These are phyloP conservation scores for Sylvia atricapilla DNA, from an alignment of 2,113 vertebrate species.

Conservation along the genomic window DNA sequence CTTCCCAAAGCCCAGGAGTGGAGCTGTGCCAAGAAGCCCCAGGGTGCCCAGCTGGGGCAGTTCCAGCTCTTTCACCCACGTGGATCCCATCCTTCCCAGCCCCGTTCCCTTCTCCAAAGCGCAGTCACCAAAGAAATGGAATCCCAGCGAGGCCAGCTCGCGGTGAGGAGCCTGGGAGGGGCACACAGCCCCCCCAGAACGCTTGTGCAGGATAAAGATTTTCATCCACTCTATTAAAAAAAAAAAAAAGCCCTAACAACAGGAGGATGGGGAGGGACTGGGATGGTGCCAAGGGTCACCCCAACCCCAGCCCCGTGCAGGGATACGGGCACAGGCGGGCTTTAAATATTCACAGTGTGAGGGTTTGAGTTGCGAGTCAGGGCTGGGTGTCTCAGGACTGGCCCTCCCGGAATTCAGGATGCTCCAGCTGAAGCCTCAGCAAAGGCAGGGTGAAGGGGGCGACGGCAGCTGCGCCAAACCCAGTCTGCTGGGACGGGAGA, in stretches of 20 bases:
- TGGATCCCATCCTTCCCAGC: background rate
- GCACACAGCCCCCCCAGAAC: background rate
- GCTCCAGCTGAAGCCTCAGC: background rate
- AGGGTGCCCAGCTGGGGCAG: background rate
- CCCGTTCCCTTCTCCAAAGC: conserved; percentile 5
- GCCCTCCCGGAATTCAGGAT: background rate
- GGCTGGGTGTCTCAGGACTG: background rate
- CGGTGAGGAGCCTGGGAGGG: background rate
- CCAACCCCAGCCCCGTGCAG: background rate
- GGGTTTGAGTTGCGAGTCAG: conserved; percentile 30
- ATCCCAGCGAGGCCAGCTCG: conserved; percentile 38
- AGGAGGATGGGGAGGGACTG: background rate
- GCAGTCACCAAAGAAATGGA: background rate
- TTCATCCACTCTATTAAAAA: background rate
- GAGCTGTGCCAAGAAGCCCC: background rate
- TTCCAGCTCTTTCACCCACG: background rate
- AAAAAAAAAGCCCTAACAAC: background rate
- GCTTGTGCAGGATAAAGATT: background rate
- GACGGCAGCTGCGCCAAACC: background rate
- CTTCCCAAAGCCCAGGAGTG: background rate
- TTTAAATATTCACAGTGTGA: conserved; percentile 77
- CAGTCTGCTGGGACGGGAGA: background rate
- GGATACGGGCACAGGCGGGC: background rate
- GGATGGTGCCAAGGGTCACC: background rate
- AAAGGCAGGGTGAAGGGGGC: background rate